phyloP scores from a whole-genome alignment of 2,113 vertebrate species.

The Regulus satrapa region DNA sequence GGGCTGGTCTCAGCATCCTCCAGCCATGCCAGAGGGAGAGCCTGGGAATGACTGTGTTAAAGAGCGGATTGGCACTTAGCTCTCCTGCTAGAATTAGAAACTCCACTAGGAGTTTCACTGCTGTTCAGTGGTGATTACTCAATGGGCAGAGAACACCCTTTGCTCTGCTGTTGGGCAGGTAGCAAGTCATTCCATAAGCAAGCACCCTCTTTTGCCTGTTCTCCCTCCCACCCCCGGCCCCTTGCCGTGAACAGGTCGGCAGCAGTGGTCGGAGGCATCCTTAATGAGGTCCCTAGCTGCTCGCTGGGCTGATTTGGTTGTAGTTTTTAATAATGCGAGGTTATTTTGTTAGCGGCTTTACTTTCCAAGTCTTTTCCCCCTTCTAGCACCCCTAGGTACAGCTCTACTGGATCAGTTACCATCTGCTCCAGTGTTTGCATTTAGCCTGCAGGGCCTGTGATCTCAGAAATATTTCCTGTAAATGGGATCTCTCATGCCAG shows the following conservation, averaged over 20 bases:
- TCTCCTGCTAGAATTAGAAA: neutral
- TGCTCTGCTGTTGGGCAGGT: neutral
- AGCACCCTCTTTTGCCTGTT: neutral
- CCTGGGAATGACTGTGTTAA: neutral
- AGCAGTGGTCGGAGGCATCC: neutral
- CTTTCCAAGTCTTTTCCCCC: constrained; percentile 66
- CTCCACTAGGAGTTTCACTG: neutral
- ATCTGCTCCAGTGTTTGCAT: constrained; percentile 81
- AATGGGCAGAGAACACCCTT: neutral
- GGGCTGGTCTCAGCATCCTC: neutral
- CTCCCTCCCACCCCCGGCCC: neutral
- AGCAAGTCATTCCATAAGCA: neutral
- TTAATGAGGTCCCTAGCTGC: constrained; percentile 52
- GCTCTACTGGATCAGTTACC: constrained; percentile 71
- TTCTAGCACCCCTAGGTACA: constrained; percentile 62
- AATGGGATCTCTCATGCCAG: constrained; percentile 71
- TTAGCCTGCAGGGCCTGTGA: constrained; percentile 75
- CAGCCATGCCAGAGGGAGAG: neutral
- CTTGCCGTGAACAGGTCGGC: neutral
- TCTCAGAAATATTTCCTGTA: constrained; percentile 81
- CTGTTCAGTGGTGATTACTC: neutral
- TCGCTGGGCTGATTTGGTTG: constrained; percentile 7
- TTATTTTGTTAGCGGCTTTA: constrained; percentile 65
- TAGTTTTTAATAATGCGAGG: constrained; percentile 60
- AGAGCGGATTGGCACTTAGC: neutral